These are phyloP conservation scores for Oplegnathus fasciatus DNA, from an alignment of 2,113 vertebrate genomes.

Conservation along the genomic window DNA sequence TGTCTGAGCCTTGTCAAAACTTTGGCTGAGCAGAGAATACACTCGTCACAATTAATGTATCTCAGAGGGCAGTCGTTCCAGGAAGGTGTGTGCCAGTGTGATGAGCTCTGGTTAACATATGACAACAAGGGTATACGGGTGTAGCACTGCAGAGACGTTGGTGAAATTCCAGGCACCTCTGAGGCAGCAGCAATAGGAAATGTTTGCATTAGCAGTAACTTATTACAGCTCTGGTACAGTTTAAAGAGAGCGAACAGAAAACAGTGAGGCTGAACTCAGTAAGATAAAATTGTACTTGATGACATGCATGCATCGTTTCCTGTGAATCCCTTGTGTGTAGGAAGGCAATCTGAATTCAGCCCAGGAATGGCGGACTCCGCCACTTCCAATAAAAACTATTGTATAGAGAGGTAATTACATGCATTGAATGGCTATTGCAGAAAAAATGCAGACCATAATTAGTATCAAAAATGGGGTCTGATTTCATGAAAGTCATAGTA, in stretches of 20 bases:
- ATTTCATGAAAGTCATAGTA: too few species aligned
- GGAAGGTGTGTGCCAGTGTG: background rate
- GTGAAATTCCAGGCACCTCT: background rate
- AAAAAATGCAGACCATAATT: background rate
- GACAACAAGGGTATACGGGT: background rate
- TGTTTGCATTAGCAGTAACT: background rate
- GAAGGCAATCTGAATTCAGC: background rate
- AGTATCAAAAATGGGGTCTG: too few species aligned
- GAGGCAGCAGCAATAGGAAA: background rate
- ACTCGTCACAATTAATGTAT: background rate
- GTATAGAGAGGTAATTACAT: background rate
- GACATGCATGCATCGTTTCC: background rate
- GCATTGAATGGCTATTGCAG: background rate
- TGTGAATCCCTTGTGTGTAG: too few species aligned
- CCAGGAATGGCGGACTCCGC: background rate
- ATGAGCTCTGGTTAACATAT: background rate
- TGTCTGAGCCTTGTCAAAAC: background rate
- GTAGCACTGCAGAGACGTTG: background rate
- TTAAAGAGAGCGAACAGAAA: background rate
- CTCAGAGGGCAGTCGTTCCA: background rate
- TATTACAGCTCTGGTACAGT: background rate
- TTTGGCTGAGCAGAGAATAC: background rate
- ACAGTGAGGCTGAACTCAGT: background rate
- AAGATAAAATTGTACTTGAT: background rate
- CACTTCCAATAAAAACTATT: background rate